Conservation (phyloP, 2,888 invertebrate species). For the Acronicta psi region DNA sequence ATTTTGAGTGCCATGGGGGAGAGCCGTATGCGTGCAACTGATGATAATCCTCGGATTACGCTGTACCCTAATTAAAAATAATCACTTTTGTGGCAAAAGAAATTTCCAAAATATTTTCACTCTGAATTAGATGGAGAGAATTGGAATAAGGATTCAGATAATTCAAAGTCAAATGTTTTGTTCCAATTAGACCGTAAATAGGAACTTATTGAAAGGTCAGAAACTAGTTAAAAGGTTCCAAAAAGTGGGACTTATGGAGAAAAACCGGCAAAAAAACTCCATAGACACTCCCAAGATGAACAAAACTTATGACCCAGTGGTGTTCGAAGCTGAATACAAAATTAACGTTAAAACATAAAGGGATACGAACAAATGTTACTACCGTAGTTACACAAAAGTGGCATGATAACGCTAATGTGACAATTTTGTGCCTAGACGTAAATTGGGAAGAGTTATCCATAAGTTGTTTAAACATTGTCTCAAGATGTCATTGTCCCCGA, state of each 20-base stretch:
- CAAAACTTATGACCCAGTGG: too few species aligned
- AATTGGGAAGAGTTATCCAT: constrained; percentile 62
- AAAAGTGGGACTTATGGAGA: too few species aligned
- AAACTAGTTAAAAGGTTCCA: too few species aligned
- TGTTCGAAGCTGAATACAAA: constrained; percentile 16
- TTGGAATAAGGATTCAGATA: constrained; percentile 4
- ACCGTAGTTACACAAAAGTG: constrained; percentile 59
- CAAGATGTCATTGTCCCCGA: constrained; percentile 60
- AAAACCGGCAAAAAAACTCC: too few species aligned
- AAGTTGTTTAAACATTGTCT: constrained; percentile 56
- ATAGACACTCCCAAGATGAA: too few species aligned
- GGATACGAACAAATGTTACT: constrained; percentile 16
- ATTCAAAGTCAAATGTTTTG: too few species aligned
- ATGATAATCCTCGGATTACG: constrained; percentile 51
- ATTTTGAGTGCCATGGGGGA: constrained; percentile 34
- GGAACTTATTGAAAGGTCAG: too few species aligned
- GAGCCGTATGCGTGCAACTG: constrained; percentile 36
- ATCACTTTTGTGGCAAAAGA: constrained; percentile 40
- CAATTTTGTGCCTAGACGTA: constrained; percentile 61
- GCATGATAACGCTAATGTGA: constrained; percentile 66
- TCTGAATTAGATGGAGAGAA: constrained; percentile 21
- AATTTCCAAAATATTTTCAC: constrained; percentile 40
- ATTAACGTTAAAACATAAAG: constrained; percentile 20
- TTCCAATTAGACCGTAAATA: too few species aligned
- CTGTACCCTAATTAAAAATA: constrained; percentile 53